These are phyloP conservation scores for Aldabrachelys gigantea DNA, from an alignment of 2,113 vertebrate genomes.

Conservation along the genomic window DNA sequence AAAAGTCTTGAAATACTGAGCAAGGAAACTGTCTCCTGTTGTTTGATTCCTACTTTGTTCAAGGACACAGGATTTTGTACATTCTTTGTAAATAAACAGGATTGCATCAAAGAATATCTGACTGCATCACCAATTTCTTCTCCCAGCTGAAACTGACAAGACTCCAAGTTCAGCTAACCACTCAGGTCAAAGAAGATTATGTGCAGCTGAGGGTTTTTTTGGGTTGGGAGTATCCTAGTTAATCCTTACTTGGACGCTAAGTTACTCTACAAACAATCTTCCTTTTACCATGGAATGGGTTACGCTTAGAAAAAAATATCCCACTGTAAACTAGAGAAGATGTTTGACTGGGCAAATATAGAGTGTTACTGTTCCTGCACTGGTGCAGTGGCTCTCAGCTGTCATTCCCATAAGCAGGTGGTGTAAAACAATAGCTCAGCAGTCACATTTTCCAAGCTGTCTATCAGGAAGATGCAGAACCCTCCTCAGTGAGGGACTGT, in stretches of 20 bases:
- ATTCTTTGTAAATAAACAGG: fast-evolving
- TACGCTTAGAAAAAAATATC: background rate
- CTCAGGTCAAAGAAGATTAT: background rate
- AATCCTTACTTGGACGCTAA: background rate
- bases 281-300: background rate
- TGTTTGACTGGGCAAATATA: conserved; percentile 20
- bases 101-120: background rate
- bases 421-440: conserved; percentile 62
- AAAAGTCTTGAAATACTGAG: background rate
- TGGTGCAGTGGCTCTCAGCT: conserved; percentile 68
- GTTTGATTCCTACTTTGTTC: background rate
- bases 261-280: background rate
- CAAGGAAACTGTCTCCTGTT: background rate
- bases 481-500: background rate
- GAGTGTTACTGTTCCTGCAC: conserved; percentile 14
- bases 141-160: background rate
- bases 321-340: conserved; percentile 11
- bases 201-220: background rate
- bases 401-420: conserved; percentile 77
- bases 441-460: background rate
- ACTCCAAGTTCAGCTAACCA: background rate
- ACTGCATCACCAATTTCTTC: background rate
- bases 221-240: background rate
- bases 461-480: background rate
- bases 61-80: fast-evolving